phyloP scores from a whole-genome alignment of 2,113 vertebrate species.

The Herpailurus yagouaroundi region DNA sequence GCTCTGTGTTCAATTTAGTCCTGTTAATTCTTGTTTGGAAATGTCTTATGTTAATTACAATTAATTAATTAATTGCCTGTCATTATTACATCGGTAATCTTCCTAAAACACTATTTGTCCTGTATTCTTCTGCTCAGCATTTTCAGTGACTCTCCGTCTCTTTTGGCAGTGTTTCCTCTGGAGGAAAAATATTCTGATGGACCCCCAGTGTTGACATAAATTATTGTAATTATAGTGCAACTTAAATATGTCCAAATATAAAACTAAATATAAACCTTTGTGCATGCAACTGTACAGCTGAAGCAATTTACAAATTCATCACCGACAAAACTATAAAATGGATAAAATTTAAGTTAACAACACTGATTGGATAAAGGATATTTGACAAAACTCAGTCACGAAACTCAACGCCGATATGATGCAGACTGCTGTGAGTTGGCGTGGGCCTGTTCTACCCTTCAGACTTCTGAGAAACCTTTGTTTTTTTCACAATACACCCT shows the following conservation, averaged over 20 bases:
- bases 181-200: background rate
- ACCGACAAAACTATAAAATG: background rate
- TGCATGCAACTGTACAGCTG: background rate
- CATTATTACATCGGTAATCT: background rate
- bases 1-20: background rate
- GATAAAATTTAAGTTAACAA: background rate
- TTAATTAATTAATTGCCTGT: background rate
- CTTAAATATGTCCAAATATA: background rate
- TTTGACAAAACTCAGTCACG: background rate
- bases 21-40: background rate
- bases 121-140: background rate
- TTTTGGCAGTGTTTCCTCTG: background rate
- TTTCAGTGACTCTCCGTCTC: background rate
- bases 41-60: background rate
- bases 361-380: background rate
- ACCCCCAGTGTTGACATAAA: background rate
- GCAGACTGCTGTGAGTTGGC: background rate
- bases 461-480: background rate
- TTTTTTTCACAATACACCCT: background rate
- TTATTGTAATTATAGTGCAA: background rate
- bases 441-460: background rate
- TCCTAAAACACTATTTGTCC: background rate
- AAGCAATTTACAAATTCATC: background rate
- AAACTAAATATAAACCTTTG: background rate
- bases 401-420: background rate